Evolutionary conservation across 2,113 vertebrate species (phyloP).

Genomic region (Mormyrus lacerda): DNA sequence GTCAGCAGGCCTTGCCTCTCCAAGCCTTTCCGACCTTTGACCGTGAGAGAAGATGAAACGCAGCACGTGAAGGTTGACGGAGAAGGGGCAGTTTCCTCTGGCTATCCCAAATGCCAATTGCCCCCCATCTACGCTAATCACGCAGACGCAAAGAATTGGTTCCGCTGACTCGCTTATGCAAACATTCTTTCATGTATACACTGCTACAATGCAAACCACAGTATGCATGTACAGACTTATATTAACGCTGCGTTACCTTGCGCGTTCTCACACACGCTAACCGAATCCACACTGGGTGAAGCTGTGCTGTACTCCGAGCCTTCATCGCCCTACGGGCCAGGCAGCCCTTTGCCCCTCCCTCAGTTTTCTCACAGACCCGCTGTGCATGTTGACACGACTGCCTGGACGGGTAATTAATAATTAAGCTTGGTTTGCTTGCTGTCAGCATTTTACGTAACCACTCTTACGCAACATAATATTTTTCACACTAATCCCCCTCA

Average conservation of each 20-base stretch:
- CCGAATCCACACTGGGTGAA: neutral
- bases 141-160: neutral
- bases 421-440: neutral
- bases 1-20: neutral
- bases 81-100: neutral
- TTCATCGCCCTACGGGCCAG: neutral
- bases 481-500: neutral
- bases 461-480: neutral
- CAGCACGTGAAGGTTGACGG: neutral
- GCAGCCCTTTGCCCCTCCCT: neutral
- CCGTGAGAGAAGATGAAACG: neutral
- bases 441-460: neutral
- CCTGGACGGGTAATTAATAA: slow-evolving; percentile 4
- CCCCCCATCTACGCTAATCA: neutral
- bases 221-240: neutral
- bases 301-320: neutral
- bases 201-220: neutral
- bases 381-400: neutral
- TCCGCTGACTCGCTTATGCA: neutral
- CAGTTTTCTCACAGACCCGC: neutral
- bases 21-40: neutral
- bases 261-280: neutral
- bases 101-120: neutral
- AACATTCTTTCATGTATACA: neutral
- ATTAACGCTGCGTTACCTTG: neutral